Conservation (phyloP, 2,888 invertebrate species). For the Autographa gamma region DNA sequence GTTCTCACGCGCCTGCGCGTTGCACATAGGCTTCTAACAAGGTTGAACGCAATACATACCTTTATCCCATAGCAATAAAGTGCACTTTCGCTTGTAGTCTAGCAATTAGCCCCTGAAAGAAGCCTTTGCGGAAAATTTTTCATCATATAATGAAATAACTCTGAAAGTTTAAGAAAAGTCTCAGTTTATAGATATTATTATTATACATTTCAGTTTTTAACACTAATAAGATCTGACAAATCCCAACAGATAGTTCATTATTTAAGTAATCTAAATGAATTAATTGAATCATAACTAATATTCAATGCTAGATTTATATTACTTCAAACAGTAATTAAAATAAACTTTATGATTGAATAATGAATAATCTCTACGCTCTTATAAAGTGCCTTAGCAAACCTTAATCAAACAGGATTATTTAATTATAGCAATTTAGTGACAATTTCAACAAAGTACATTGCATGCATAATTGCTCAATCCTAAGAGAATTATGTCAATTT, state of each 20-base stretch:
- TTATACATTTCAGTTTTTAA: not conserved
- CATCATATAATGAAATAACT: conserved; percentile 44
- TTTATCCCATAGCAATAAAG: conserved; percentile 13
- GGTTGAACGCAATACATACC: not conserved
- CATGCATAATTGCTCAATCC: conserved; percentile 47
- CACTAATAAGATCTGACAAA: not conserved
- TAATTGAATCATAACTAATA: conserved; percentile 46
- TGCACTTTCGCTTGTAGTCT: conserved; percentile 20
- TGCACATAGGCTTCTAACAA: conserved; percentile 29
- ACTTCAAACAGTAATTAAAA: conserved; percentile 38
- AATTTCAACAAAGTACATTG: conserved; percentile 40
- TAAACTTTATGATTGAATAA: conserved; percentile 44
- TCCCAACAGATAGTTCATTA: too few species aligned
- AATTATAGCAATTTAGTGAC: conserved; percentile 43
- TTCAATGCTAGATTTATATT: conserved; percentile 50
- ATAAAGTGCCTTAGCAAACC: conserved; percentile 38
- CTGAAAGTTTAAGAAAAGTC: not conserved
- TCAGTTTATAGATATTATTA: not conserved
- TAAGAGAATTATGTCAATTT: conserved; percentile 33
- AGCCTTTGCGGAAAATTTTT: conserved; percentile 11
- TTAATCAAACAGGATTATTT: conserved; percentile 41
- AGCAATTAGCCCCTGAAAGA: conserved; percentile 6
- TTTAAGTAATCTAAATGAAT: conserved; percentile 41
- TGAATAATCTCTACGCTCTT: conserved; percentile 26
- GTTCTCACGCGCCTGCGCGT: conserved; percentile 42